Evolutionary conservation across 2,888 invertebrate species (phyloP).

Genomic region (Pegoplata infirma): DNA sequence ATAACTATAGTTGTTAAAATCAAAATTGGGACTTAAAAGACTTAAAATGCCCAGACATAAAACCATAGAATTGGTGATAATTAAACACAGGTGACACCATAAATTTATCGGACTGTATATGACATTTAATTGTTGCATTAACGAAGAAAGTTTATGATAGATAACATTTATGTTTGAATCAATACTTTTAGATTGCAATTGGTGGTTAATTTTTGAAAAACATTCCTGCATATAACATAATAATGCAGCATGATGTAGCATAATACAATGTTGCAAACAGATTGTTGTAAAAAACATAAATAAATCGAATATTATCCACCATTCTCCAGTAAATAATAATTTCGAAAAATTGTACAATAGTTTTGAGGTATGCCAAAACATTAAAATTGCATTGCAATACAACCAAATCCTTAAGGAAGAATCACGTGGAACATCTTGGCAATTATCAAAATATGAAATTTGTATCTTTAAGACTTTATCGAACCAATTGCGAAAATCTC

Average conservation of each 20-base stretch:
- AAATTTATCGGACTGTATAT: constrained; percentile 25
- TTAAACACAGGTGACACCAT: constrained; percentile 15
- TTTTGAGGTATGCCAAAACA: too few species aligned
- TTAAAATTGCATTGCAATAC: neutral
- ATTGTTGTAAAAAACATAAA: too few species aligned
- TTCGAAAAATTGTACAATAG: neutral
- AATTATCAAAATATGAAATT: constrained; percentile 22
- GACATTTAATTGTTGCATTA: constrained; percentile 9
- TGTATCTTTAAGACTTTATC: neutral
- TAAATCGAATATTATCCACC: neutral
- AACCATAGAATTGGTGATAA: constrained; percentile 32
- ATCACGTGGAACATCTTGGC: neutral
- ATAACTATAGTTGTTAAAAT: neutral
- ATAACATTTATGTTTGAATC: constrained; percentile 28
- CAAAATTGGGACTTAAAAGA: neutral
- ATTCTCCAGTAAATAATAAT: neutral
- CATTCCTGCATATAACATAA: constrained; percentile 35
- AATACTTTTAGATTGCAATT: neutral
- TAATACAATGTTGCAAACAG: constrained; percentile 12
- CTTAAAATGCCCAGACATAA: neutral
- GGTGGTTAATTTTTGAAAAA: constrained; percentile 14
- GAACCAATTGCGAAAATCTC: neutral
- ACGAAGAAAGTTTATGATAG: neutral
- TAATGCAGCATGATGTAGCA: constrained; percentile 29
- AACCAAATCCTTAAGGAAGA: neutral